Evolutionary conservation across 2,113 vertebrate species (phyloP).

Genomic region (Diadophis punctatus): DNA sequence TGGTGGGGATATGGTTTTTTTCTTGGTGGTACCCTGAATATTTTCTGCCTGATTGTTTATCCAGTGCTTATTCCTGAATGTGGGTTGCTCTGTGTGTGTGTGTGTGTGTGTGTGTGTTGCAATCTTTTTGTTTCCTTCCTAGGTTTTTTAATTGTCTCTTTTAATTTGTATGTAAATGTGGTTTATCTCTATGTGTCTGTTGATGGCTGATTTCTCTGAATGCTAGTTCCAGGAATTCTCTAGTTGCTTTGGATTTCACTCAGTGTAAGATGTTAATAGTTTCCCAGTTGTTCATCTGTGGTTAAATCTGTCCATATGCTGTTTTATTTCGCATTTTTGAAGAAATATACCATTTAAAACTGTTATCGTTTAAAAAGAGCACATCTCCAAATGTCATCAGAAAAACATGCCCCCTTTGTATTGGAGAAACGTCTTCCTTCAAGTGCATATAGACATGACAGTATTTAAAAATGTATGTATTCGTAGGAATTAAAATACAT

Average conservation of each 20-base stretch:
- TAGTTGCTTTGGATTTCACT: neutral
- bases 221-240: neutral
- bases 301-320: neutral
- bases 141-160: neutral
- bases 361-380: neutral
- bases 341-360: neutral
- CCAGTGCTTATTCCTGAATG: neutral
- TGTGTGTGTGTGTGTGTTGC: neutral
- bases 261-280: neutral
- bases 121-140: neutral
- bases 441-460: neutral
- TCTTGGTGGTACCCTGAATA: neutral
- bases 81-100: neutral
- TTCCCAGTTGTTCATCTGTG: neutral
- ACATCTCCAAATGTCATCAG: neutral
- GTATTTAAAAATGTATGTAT: neutral
- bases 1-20: neutral
- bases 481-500: neutral
- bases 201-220: neutral
- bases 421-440: neutral
- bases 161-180: neutral
- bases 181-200: neutral
- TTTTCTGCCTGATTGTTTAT: neutral
- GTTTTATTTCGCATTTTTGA: neutral
- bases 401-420: neutral